Conservation (phyloP, 1,140 invertebrate species). For the Achatina immaculata region DNA sequence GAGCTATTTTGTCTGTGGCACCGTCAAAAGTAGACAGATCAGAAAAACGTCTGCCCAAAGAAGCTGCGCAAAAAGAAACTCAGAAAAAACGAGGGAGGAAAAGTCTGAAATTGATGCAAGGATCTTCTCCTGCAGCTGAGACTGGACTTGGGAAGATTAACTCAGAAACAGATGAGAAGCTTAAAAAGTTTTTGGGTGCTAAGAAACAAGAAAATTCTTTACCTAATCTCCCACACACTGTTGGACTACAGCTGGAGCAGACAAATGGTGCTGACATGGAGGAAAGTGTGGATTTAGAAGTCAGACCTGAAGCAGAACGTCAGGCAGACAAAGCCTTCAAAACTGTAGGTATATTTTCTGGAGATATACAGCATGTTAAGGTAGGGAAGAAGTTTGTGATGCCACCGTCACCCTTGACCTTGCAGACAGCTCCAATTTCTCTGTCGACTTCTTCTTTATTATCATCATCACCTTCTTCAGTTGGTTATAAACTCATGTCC, state of each 20-base stretch:
- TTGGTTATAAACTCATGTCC: neutral
- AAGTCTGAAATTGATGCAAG: neutral
- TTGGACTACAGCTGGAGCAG: neutral
- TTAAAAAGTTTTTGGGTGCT: constrained; percentile 27
- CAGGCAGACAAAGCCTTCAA: neutral
- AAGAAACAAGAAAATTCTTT: constrained; percentile 3
- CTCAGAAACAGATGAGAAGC: constrained; percentile 30
- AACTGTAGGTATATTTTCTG: constrained; percentile 36
- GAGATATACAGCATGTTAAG: constrained; percentile 24
- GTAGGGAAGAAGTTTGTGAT: neutral
- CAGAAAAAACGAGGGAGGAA: constrained; percentile 24
- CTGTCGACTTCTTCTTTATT: neutral
- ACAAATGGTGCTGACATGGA: constrained; percentile 3
- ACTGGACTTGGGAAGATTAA: constrained; percentile 24
- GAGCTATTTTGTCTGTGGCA: constrained; percentile 26
- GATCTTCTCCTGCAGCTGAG: neutral
- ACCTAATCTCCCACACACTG: neutral
- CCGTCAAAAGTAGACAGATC: neutral
- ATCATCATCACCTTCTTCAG: neutral
- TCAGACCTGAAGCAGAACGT: neutral
- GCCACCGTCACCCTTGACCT: neutral
- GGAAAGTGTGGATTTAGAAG: neutral
- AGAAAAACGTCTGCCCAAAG: neutral
- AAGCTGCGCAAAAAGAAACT: neutral
- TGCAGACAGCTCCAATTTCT: neutral